Base-by-base conservation (phyloP, 2,113 vertebrate species). In the Tragelaphus strepsiceros region DNA sequence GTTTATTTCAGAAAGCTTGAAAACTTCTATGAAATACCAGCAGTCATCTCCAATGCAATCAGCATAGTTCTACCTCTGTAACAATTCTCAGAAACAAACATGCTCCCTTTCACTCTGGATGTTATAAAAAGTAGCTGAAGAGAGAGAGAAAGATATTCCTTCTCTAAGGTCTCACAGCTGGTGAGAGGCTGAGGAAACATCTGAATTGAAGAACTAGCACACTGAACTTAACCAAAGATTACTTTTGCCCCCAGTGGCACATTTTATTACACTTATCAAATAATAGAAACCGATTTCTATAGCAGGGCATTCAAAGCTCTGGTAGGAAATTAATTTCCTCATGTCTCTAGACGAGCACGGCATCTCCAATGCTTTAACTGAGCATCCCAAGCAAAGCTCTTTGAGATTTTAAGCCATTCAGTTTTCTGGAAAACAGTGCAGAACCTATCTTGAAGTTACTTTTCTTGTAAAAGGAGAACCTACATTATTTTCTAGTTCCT, bases 1-100 rank as follows among this genome's bases (percentile, higher is more conserved):
- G 13, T 83, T 95, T 92, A 92, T 94, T 80, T 94, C 56, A 35
- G 51, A 97, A 94, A 94, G 13, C 24, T 86, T 91, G n/a, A 90
- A 87, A 74, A 61, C 0, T 30, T 96, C 81, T 30, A 26, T 43
- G 32, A 91, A 95, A 90, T 96, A 78, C 53, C 87, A 90, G 22
- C 53, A 82, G 85, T 62, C 14, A 1, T 83, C 83, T 39, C 74
- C 6, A 49, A 26, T 28, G 46, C 7, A 91, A 86, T 67, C 12
- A 58, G 6, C 61, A 96, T 83, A 39, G 12, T 39, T 54, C 8
- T 59, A 67, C 28, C 28, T n/a, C 61, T 77, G 15, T 43, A 78
- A 49, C 30, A 74, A 74, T 94, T 28, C 17, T 46, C 21, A 88
- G 4, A 35, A 14, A 88, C 7, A 90, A 81, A 91, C 53, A 90